A percentile compares a stretch with the other conserved stretches of the same genome.
Evolutionary conservation across 2,113 vertebrate genomes (phyloP).

Genomic region (Dipodomys ordii): DNA sequence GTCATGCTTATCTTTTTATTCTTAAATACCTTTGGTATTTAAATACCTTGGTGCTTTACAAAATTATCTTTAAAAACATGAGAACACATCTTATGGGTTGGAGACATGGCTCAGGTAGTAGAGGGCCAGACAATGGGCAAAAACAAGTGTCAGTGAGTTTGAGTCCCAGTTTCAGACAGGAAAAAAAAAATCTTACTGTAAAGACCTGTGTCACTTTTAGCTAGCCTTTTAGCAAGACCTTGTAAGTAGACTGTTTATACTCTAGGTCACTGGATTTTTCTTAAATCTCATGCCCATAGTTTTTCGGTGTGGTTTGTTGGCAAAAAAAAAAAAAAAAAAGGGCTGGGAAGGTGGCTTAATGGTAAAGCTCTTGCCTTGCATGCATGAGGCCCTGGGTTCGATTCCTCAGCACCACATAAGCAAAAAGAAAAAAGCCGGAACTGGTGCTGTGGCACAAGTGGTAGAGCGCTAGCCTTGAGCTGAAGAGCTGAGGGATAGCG

Average conservation of each 20-base stretch:
- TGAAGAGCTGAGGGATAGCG: too few relatives aligned
- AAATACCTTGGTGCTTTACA: not conserved
- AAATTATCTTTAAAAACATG: slow-evolving; percentile 40
- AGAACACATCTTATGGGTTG: not conserved
- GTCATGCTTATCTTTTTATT: not conserved
- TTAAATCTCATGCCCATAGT: slow-evolving; percentile 50
- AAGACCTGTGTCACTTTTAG: not conserved
- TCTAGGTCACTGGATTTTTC: slow-evolving; percentile 32
- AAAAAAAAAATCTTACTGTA: not conserved
- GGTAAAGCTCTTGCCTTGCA: too few relatives aligned
- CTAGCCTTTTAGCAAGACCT: slow-evolving; percentile 5
- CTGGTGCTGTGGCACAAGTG: too few relatives aligned
- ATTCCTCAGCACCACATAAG: too few relatives aligned
- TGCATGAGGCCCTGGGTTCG: too few relatives aligned
- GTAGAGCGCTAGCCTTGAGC: too few relatives aligned
- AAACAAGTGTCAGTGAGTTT: too few relatives aligned
- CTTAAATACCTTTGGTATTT: not conserved
- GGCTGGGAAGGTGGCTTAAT: too few relatives aligned
- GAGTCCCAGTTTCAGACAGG: too few relatives aligned
- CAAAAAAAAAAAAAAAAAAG: slow-evolving; percentile 11
- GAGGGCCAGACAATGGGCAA: too few relatives aligned
- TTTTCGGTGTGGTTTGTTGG: not conserved
- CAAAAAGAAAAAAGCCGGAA: too few relatives aligned
- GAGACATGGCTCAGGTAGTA: too few relatives aligned
- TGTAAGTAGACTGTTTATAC: slow-evolving; percentile 27